Conservation (phyloP, 2,797 vertebrate species). For the Onychomys torridus region DNA sequence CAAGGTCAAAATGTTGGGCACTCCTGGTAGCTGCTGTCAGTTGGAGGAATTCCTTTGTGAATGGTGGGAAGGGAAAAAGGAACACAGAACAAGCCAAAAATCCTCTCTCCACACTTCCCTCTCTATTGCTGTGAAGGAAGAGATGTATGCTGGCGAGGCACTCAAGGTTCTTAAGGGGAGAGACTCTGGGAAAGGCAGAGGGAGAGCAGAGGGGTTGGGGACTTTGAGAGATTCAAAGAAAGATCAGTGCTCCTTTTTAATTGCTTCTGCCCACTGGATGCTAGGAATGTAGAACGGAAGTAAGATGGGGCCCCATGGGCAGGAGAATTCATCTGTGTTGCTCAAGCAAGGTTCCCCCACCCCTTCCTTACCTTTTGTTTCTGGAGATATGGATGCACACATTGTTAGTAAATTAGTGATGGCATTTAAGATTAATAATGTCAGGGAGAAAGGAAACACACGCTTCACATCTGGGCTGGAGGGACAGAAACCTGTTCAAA, state of each 20-base stretch:
- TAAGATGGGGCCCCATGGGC: not conserved
- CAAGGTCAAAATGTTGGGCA: not conserved
- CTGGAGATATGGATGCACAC: not conserved
- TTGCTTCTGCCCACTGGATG: slow-evolving; percentile 60
- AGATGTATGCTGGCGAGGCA: too few species aligned
- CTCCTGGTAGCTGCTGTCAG: not conserved
- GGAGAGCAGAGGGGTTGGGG: slow-evolving; percentile 2
- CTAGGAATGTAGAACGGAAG: slow-evolving; percentile 49
- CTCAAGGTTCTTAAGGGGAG: not conserved
- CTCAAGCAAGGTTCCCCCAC: not conserved
- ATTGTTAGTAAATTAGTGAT: slow-evolving; percentile 11
- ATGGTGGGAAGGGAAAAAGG: not conserved
- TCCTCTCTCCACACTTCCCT: not conserved
- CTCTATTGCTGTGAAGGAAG: not conserved
- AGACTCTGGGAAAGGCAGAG: slow-evolving; percentile 26
- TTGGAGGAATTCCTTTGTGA: not conserved
- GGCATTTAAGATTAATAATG: slow-evolving; percentile 12
- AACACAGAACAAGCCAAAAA: not conserved
- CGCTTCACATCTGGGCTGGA: not conserved
- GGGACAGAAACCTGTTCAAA: not conserved
- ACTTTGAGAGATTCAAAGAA: slow-evolving; percentile 50
- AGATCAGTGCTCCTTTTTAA: slow-evolving; percentile 69
- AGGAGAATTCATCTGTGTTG: not conserved
- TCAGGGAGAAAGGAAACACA: not conserved
- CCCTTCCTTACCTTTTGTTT: slow-evolving; percentile 49